phyloP scores from a whole-genome alignment of 2,888 invertebrate species.

The Sussaba pulchella region DNA sequence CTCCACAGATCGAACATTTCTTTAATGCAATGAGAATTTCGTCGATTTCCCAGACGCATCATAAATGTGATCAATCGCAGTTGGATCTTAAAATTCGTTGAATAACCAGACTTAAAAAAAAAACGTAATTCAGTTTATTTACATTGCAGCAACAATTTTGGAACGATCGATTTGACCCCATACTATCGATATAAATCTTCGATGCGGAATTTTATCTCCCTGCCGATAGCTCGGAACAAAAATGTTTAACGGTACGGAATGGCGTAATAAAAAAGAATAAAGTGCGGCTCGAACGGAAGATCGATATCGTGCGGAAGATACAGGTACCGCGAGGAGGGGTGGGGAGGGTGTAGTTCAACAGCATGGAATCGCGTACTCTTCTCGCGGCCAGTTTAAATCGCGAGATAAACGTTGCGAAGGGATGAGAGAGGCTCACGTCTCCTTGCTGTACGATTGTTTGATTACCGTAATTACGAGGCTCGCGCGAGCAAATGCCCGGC shows the following conservation, averaged over 20 bases:
- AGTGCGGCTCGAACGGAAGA: neutral
- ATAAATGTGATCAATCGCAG: too few relatives aligned
- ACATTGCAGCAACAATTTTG: neutral
- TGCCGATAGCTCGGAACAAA: too few relatives aligned
- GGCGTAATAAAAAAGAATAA: too few relatives aligned
- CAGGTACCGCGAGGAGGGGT: neutral
- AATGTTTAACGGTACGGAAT: too few relatives aligned
- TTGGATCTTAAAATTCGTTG: too few relatives aligned
- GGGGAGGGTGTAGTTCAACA: conserved; percentile 5
- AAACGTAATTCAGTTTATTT: too few relatives aligned
- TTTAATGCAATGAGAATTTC: too few relatives aligned
- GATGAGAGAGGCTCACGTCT: conserved; percentile 54
- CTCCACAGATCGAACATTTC: too few relatives aligned
- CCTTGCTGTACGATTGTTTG: conserved; percentile 77
- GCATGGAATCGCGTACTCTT: conserved; percentile 62
- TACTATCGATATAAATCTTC: neutral
- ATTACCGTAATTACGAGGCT: conserved; percentile 79
- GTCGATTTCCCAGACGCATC: too few relatives aligned
- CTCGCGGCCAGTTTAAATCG: conserved; percentile 40
- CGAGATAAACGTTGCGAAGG: conserved; percentile 55
- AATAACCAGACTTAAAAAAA: neutral
- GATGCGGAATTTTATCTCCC: too few relatives aligned
- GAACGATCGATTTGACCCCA: conserved; percentile 3
- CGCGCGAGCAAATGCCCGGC: conserved; percentile 65
- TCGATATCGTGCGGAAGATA: neutral